Base-by-base conservation (phyloP, 2,113 vertebrate species). In the Speoplatyrhinus poulsoni region DNA sequence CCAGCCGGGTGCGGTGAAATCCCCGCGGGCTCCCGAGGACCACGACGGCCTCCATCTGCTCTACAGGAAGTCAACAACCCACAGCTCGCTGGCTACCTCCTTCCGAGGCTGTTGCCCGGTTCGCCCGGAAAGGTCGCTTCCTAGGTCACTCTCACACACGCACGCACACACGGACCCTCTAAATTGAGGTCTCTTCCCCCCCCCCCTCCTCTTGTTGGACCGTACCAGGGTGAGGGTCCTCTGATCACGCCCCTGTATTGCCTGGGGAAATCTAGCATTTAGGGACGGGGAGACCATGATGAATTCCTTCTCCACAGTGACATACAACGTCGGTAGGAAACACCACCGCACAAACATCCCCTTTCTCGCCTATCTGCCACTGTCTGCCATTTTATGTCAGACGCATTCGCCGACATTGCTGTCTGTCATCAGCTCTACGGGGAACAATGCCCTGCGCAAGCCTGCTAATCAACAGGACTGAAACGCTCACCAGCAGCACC, bases 401-500 rank as follows among this genome's bases (percentile, higher is more conserved):
- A 87, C 88, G 88, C 84, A 82, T 86, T 46, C 36, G 67, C 32
- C 68, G 75, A 67, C 75, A 77, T 82, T 86, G 77, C 52, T 73
- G 48, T 87, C 81, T 0, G 52, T 91, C 77, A 41, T 84, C 88
- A 75, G 73, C 62, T 69, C 26, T 17, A 79, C 82, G 81, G 85
- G 82, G 85, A 85, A 70, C 79, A 13, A 53, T 36, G 80, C 54
- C 80, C 76, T 33, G 52, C 52, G 63, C 26, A 26, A 26, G 26
- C 65, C 70, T 69, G 72, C 50, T 36, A 62, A 72, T 68, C 82
- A 80, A 70, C 81, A 67, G 46, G 16, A 62, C 71, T 57, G 53
- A 26, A 72, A 55, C 36, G 46, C 67, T 26, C 26, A 2, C 62
- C 53, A 67, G 73, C 85, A 68, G 77, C 82, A 92, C 83, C 88